phyloP scores from a whole-genome alignment of 2,797 vertebrate species.

The Darevskia nairensis region DNA sequence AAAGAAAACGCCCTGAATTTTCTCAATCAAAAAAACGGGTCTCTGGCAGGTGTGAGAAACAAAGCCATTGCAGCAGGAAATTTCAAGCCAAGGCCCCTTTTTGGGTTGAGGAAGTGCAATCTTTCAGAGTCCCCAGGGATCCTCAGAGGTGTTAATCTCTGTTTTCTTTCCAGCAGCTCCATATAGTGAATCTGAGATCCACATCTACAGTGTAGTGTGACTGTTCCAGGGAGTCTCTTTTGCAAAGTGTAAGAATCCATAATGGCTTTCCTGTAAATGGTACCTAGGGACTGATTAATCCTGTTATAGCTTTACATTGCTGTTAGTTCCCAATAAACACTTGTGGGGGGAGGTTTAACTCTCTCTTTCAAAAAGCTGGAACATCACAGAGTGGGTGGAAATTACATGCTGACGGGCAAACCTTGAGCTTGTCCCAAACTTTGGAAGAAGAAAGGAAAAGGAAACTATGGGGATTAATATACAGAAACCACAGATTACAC shows the following conservation, averaged over 20 bases:
- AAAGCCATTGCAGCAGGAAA: constrained; percentile 6
- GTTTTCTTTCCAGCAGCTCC: constrained; percentile 22
- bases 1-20: constrained; percentile 17
- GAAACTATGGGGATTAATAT: constrained; percentile 11
- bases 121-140: background rate
- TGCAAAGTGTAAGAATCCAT: constrained; percentile 25
- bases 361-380: constrained; percentile 16
- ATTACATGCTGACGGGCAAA: constrained; percentile 12
- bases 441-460: constrained; percentile 18
- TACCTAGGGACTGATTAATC: constrained; percentile 5
- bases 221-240: background rate
- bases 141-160: background rate
- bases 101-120: constrained; percentile 24
- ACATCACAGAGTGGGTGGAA: background rate
- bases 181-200: constrained; percentile 11
- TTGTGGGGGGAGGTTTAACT: background rate
- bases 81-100: background rate
- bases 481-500: background rate
- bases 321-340: constrained; percentile 39
- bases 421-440: background rate
- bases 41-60: background rate
- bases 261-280: constrained; percentile 14
- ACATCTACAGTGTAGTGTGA: constrained; percentile 2
- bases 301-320: constrained; percentile 19
- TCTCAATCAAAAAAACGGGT: constrained; percentile 18